phyloP scores from a whole-genome alignment of 1,140 invertebrate genomes.

The Drosophila eugracilis region DNA sequence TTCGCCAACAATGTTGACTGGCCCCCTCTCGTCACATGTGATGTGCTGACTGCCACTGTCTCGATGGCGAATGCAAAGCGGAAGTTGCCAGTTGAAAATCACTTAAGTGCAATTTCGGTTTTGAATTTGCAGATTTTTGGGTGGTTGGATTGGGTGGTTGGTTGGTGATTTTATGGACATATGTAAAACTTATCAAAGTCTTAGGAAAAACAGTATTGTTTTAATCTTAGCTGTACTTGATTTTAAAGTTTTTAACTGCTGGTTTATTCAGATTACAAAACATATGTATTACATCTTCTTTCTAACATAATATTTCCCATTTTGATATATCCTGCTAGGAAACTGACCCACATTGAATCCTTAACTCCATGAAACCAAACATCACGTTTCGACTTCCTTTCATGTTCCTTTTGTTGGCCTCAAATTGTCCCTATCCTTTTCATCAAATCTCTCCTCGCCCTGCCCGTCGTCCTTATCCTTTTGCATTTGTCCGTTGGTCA shows the following conservation, averaged over 20 bases:
- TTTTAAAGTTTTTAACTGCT: too few species aligned
- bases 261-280: too few species aligned
- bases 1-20: slow-evolving; percentile 70
- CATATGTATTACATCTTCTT: neutral
- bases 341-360: slow-evolving; percentile 58
- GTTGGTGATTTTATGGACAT: too few species aligned
- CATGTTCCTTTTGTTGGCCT: slow-evolving; percentile 15
- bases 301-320: slow-evolving; percentile 5
- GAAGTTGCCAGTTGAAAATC: slow-evolving; percentile 67
- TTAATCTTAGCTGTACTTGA: too few species aligned
- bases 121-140: slow-evolving; percentile 20
- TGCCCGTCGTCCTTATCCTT: slow-evolving; percentile 4
- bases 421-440: slow-evolving; percentile 68
- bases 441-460: slow-evolving; percentile 50
- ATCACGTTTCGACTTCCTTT: slow-evolving; percentile 57
- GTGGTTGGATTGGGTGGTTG: neutral
- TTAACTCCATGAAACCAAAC: slow-evolving; percentile 28
- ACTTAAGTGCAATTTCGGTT: slow-evolving; percentile 72
- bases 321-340: slow-evolving; percentile 4
- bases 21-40: slow-evolving; percentile 4
- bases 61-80: slow-evolving; percentile 41
- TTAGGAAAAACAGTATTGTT: too few species aligned
- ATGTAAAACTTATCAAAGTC: too few species aligned
- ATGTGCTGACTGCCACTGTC: slow-evolving; percentile 17
- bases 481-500: slow-evolving; percentile 44